Evolutionary conservation across 2,888 invertebrate genomes (phyloP).

Genomic region (Zele albiditarsus): DNA sequence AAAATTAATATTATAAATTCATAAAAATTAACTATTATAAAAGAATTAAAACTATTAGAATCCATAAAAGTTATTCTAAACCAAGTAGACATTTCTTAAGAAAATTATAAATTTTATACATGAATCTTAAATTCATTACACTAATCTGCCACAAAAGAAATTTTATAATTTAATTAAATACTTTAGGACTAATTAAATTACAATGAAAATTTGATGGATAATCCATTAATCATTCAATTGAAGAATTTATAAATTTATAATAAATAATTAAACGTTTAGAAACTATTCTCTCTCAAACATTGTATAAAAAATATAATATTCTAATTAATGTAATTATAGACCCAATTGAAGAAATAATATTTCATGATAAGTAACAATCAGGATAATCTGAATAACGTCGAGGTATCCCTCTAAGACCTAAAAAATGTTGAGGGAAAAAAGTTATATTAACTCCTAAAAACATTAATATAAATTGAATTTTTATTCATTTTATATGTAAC

Average conservation of each 20-base stretch:
- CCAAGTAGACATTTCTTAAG: slow-evolving; percentile 78
- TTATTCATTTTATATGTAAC: slow-evolving; percentile 77
- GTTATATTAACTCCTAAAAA: slow-evolving; percentile 86
- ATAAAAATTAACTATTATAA: slow-evolving; percentile 80
- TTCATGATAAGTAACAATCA: slow-evolving; percentile 80
- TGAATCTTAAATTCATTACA: slow-evolving; percentile 81
- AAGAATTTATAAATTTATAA: slow-evolving; percentile 74
- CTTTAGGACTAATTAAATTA: slow-evolving; percentile 61
- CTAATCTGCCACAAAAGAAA: slow-evolving; percentile 76
- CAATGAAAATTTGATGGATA: slow-evolving; percentile 52
- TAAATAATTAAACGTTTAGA: slow-evolving; percentile 75
- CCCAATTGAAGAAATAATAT: slow-evolving; percentile 81
- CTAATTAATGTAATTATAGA: slow-evolving; percentile 78
- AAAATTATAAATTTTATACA: slow-evolving; percentile 79
- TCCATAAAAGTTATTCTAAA: slow-evolving; percentile 77
- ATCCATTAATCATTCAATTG: slow-evolving; percentile 79
- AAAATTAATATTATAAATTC: slow-evolving; percentile 78
- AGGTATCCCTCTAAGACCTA: slow-evolving; percentile 82
- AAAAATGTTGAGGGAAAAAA: slow-evolving; percentile 86
- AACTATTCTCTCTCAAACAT: slow-evolving; percentile 78
- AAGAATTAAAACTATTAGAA: slow-evolving; percentile 78
- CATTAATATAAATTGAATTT: slow-evolving; percentile 82
- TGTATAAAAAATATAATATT: slow-evolving; percentile 77
- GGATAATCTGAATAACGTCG: slow-evolving; percentile 86
- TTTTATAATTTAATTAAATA: slow-evolving; percentile 70